Conservation (phyloP, 2,888 invertebrate genomes). For the Drepanosiphum platanoidis region DNA sequence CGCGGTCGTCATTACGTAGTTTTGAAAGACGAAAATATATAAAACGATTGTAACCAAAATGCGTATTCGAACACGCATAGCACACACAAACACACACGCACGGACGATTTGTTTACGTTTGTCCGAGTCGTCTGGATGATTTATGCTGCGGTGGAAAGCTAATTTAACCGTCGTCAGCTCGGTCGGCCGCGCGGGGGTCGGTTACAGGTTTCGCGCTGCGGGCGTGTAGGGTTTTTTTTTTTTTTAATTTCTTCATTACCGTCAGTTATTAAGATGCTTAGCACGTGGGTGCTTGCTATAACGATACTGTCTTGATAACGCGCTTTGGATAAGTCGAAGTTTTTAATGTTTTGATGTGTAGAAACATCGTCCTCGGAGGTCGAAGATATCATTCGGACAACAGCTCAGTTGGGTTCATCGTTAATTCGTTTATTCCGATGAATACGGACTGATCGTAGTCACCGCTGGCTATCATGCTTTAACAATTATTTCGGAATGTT, state of each 20-base stretch:
- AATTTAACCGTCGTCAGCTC: conserved; percentile 48
- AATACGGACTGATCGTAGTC: not conserved
- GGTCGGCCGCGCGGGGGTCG: conserved; percentile 1
- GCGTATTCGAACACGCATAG: not conserved
- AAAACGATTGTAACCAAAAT: conserved; percentile 27
- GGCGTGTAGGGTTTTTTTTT: conserved; percentile 39
- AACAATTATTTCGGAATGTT: not conserved
- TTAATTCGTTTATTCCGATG: too few relatives aligned
- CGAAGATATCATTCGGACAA: conserved; percentile 15
- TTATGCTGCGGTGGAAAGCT: conserved; percentile 36
- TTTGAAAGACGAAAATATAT: not conserved
- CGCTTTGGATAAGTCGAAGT: not conserved
- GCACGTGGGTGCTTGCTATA: conserved; percentile 27
- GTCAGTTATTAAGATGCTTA: conserved; percentile 39
- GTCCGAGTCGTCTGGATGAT: conserved; percentile 28
- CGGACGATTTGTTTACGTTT: conserved; percentile 30
- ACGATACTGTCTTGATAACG: conserved; percentile 8
- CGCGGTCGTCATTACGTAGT: not conserved
- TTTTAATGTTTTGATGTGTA: conserved; percentile 1
- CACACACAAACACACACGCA: not conserved
- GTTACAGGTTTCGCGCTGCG: conserved; percentile 46
- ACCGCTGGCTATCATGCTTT: not conserved
- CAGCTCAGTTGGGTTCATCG: not conserved
- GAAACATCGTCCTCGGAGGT: conserved; percentile 15
- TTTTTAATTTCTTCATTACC: conserved; percentile 52